Evolutionary conservation across 2,113 vertebrate species (phyloP).

Genomic region (Sapayoa aenigma): DNA sequence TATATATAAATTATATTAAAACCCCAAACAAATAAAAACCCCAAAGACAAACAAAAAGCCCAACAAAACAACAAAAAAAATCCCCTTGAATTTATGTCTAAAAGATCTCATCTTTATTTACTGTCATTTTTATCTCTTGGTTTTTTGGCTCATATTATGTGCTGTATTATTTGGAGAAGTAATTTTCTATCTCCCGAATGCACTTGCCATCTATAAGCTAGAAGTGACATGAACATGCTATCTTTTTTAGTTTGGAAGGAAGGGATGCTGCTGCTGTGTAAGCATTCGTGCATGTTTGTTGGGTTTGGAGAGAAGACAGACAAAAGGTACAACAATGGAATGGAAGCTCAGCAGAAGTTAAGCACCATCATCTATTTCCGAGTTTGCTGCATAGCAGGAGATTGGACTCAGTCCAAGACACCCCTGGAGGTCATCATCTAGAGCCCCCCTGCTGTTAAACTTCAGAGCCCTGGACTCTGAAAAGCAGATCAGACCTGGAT

Average conservation of each 20-base stretch:
- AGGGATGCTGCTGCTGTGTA: not conserved
- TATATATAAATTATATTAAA: too few relatives aligned
- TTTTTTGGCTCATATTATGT: not conserved
- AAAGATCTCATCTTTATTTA: not conserved
- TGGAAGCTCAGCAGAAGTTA: not conserved
- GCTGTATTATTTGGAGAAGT: not conserved
- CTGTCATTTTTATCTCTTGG: not conserved
- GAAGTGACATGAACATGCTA: not conserved
- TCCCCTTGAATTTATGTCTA: not conserved
- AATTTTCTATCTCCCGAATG: not conserved
- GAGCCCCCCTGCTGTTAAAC: not conserved
- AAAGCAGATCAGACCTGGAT: not conserved
- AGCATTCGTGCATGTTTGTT: fast-evolving
- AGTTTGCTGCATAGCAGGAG: not conserved
- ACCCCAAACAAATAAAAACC: not conserved
- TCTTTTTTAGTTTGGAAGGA: not conserved
- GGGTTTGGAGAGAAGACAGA: not conserved
- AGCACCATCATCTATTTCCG: not conserved
- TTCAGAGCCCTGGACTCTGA: not conserved
- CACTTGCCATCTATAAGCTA: not conserved
- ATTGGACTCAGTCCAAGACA: not conserved
- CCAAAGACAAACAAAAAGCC: fast-evolving
- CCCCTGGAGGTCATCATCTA: not conserved
- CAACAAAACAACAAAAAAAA: too few relatives aligned
- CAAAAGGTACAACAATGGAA: not conserved